Conservation (phyloP, 2,797 vertebrate species). For the Poeciliopsis paucimaculata region DNA sequence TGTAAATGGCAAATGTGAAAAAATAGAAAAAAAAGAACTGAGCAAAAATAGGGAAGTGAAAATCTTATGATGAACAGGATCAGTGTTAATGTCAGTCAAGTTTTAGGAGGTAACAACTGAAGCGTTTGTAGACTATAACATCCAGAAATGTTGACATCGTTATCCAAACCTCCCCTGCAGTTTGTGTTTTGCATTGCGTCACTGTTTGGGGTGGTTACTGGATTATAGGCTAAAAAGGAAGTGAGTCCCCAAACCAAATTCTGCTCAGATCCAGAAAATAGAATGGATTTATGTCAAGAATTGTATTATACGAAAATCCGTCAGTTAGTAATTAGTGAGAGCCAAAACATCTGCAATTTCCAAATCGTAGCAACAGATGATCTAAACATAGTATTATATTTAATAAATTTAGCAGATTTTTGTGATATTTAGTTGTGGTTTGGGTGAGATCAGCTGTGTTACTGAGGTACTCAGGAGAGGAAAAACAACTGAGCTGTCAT, state of each 20-base stretch:
- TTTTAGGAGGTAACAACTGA: background rate
- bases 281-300: background rate
- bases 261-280: background rate
- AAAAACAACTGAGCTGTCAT: background rate
- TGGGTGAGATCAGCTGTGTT: background rate
- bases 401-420: background rate
- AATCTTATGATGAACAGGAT: background rate
- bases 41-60: background rate
- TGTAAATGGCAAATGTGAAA: background rate
- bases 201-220: background rate
- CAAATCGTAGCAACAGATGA: background rate
- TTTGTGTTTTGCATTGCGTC: background rate
- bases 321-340: background rate
- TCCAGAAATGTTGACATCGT: background rate
- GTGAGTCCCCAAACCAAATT: background rate
- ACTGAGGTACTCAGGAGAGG: background rate
- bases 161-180: background rate
- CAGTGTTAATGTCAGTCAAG: background rate
- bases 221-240: background rate
- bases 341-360: background rate
- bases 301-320: background rate
- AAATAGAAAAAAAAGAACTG: background rate
- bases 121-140: background rate
- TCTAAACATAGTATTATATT: background rate
- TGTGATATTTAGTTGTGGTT: background rate